Base-by-base conservation (phyloP, 1,140 invertebrate species). In the Papilio polytes region DNA sequence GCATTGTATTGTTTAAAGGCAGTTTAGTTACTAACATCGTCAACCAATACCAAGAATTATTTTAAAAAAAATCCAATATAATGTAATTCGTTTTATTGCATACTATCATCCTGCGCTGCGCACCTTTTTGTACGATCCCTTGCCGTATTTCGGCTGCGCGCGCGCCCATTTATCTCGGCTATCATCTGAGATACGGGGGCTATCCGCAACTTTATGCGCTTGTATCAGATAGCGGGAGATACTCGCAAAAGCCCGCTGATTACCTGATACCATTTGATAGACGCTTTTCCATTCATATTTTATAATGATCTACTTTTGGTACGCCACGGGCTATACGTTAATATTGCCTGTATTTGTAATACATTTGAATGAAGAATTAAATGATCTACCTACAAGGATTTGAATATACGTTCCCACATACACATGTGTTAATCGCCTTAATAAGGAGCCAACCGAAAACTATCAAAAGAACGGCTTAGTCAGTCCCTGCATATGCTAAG, bases 121-220 rank as follows among this genome's bases (percentile, higher is more conserved):
- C 87, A 85, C 89, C 91, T 94, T 93, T 93, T 94, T 94, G 92
- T 88, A 87, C 86, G 81, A 87, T 85, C 86, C 87, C 85, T 63
- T 73, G 81, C 87, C 89, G 92, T 94, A 94, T 94, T 94, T 94
- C 88, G 92, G 92, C 91, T 92, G 92, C 86, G 90, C 90, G 83
- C 88, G 88, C 87, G 84, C 84, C 85, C 88, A 89, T 94, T 94
- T 93, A 94, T 94, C 92, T 88, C 85, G 63, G 84, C 86, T 91
- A 90, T 91, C 89, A 92, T 92, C 92, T 89, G 86, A 91, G 92
- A 94, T 92, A 91, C 89, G 88, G 83, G 80, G 74, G 90, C 88
- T 92, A 92, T 91, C 89, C 85, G 85, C 85, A 85, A 91, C 91
- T 92, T 90, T 91, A 91, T 92, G 89, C 88, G 85, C 82, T 84